Percentiles rank a stretch among this genome's conserved stretches.
These are phyloP conservation scores for Tiliacea aurago DNA, from an alignment of 2,888 invertebrate genomes.

Conservation along the genomic window DNA sequence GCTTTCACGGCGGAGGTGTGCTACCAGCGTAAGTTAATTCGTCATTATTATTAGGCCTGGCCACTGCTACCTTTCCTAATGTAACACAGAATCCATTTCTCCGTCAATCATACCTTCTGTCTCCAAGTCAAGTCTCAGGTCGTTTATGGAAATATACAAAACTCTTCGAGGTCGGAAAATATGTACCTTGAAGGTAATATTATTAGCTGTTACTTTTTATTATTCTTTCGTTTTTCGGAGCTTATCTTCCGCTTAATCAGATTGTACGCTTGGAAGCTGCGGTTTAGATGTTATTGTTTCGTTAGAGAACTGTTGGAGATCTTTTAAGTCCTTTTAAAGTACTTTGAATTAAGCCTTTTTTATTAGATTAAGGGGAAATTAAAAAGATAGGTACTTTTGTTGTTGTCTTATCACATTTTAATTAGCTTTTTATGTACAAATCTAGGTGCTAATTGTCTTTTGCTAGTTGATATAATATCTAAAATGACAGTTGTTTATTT, in stretches of 20 bases:
- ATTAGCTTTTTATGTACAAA: neutral
- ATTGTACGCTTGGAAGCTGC: constrained; percentile 26
- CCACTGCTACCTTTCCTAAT: neutral
- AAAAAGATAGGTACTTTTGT: no score
- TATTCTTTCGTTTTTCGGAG: constrained; percentile 10
- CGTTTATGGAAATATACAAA: neutral
- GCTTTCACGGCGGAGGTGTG: no score
- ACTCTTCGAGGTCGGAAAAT: constrained; percentile 15
- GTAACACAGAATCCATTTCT: neutral
- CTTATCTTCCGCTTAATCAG: constrained; percentile 50
- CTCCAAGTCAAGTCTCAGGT: neutral
- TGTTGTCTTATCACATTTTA: neutral
- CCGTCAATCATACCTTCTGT: neutral
- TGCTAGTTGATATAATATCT: neutral
- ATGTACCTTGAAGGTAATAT: constrained; percentile 30
- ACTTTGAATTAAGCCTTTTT: neutral
- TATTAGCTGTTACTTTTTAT: constrained; percentile 40
- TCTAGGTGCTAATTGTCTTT: accelerated
- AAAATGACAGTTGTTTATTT: neutral
- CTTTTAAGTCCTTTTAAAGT: constrained; percentile 24
- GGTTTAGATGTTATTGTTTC: constrained; percentile 34
- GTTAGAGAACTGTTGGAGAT: neutral
- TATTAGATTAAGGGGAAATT: neutral
- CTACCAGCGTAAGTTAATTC: no score
- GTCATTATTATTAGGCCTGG: no score